Conservation (phyloP, 1,140 invertebrate species). For the Achatina immaculata region DNA sequence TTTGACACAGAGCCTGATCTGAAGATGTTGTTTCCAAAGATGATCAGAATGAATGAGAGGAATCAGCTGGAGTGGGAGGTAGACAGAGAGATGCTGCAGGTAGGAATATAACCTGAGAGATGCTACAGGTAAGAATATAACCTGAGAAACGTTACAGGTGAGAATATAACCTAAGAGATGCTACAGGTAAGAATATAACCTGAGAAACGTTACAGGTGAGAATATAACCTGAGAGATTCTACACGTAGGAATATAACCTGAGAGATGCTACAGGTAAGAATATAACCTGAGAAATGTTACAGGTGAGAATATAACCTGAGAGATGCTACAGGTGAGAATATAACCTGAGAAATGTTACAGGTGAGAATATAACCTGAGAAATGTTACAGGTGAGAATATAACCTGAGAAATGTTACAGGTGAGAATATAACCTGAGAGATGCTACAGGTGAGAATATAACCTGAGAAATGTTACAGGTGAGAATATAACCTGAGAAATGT, state of each 20-base stretch:
- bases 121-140: not conserved
- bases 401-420: not conserved
- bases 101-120: not conserved
- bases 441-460: not conserved
- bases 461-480: not conserved
- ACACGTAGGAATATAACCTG: not conserved
- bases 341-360: not conserved
- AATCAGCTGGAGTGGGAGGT: conserved; percentile 64
- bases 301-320: not conserved
- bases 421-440: not conserved
- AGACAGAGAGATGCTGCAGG: conserved; percentile 62
- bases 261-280: conserved; percentile 9
- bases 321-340: conserved; percentile 6
- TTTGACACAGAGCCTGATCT: conserved; percentile 56
- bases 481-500: not conserved
- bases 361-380: not conserved
- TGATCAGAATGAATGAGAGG: conserved; percentile 62
- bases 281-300: not conserved
- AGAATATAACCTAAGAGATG: not conserved
- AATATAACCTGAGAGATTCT: not conserved
- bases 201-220: conserved; percentile 2
- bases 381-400: not conserved
- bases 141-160: conserved; percentile 1
- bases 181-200: not conserved
- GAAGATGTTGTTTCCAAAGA: conserved; percentile 63